These are phyloP conservation scores for Nebria ingens DNA, from an alignment of 1,140 invertebrate species.

Conservation along the genomic window DNA sequence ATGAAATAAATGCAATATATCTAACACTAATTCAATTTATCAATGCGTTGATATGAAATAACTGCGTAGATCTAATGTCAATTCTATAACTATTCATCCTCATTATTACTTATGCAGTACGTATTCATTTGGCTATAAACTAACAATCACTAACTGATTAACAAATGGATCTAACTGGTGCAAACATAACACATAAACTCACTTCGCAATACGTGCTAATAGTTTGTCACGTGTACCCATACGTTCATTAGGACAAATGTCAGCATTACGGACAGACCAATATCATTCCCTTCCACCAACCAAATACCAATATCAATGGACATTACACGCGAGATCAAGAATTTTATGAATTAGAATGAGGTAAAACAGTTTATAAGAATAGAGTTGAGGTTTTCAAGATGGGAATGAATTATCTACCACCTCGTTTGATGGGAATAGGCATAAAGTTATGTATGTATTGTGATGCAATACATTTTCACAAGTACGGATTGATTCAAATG, in stretches of 20 bases:
- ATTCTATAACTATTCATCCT: neutral
- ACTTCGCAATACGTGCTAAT: neutral
- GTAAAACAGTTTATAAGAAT: no score
- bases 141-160: neutral
- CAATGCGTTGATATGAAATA: no score
- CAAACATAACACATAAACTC: neutral
- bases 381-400: no score
- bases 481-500: no score
- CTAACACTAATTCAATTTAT: no score
- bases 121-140: neutral
- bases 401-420: neutral
- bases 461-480: no score
- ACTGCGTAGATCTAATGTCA: neutral
- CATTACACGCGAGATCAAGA: no score
- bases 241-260: slow-evolving; percentile 5
- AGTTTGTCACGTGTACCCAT: neutral
- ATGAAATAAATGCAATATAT: no score
- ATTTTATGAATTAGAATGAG: no score
- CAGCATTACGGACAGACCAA: neutral
- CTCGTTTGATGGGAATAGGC: neutral
- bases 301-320: neutral
- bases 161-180: neutral
- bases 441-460: neutral
- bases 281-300: neutral
- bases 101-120: neutral